Evolutionary conservation across 2,888 invertebrate species (phyloP), one percentile per base, ranked within the genome.

Genomic region (Camponotus fellah): DNA sequence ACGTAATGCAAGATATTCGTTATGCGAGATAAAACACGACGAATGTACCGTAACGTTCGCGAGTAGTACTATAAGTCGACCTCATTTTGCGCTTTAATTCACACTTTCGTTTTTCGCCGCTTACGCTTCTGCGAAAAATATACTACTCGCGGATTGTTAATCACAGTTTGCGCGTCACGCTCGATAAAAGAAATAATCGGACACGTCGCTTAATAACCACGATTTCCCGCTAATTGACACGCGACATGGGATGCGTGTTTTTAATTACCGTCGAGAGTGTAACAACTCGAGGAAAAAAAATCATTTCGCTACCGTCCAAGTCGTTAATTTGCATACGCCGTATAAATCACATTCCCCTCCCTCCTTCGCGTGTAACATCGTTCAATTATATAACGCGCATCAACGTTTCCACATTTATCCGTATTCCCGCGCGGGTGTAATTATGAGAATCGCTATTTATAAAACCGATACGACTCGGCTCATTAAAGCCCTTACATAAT

Each of bases 1-100:
- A 32, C 69, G 43, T 82, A 85, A 85, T 75, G 86, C 87, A 87
- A 83, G 87, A 89, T 91, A 90, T 91, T 91, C 88, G 89, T 91
- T 89, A 84, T 80, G 88, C 87, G 92, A 89, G 88, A 89, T 91
- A 90, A 91, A 92, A 88, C 84, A 66, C 87, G 80, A 86, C 87
- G 87, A 91, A 89, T 72, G 90, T 90, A 86, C 75, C 88, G 75
- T 60, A 34, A 43, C 86, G 81, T 86, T 92, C 85, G 76, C 72
- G 82, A 75, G 21, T 26, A 82, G 26, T 58, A 79, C 83, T 85
- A 86, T 82, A 79, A 60, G 65, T 82, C 65, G 66, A 68, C 69
- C 46, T 43, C 34, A 53, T 64, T 53, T 75, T 75, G 71, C 74
- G 37, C 76, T 74, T 86, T 85, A 82, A 82, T 89, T 88, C 86